Percentiles rank a stretch among this genome's conserved stretches.
phyloP scores from a whole-genome alignment of 2,888 invertebrate genomes.

The Eutolmus rufibarbis region DNA sequence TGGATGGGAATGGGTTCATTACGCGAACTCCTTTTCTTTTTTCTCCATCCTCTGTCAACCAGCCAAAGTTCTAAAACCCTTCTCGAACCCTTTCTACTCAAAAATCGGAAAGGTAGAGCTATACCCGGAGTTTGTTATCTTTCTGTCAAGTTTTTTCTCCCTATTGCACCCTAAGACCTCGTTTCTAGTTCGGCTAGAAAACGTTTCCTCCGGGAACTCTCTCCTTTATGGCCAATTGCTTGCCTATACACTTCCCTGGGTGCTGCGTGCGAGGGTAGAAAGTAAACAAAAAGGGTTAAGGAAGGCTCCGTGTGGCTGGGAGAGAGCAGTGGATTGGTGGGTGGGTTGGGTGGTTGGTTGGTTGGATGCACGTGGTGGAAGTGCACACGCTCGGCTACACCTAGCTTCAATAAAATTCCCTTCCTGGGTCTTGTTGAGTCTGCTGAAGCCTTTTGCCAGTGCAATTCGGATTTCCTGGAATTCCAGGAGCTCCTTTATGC shows the following conservation, averaged over 20 bases:
- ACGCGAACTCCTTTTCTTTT: neutral
- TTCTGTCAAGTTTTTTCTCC: neutral
- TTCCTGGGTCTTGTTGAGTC: neutral
- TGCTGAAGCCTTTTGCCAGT: neutral
- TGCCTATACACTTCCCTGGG: neutral
- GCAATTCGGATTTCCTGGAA: neutral
- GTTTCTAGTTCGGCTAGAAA: neutral
- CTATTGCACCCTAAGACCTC: neutral
- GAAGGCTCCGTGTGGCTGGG: neutral
- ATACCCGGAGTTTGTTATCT: neutral
- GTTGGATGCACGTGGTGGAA: neutral
- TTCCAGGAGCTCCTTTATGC: neutral
- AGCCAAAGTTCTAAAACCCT: neutral
- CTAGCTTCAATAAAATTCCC: neutral
- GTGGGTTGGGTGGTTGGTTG: neutral
- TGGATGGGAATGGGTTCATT: neutral
- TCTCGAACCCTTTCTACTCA: neutral
- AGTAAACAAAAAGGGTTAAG: neutral
- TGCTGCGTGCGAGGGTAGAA: neutral
- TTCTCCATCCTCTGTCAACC: neutral
- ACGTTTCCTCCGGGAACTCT: neutral
- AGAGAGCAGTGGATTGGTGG: neutral
- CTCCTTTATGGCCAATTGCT: neutral
- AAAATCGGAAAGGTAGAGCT: neutral
- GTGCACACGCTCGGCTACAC: neutral